Evolutionary conservation across 2,797 vertebrate species (phyloP).

Genomic region (Trematomus bernacchii): DNA sequence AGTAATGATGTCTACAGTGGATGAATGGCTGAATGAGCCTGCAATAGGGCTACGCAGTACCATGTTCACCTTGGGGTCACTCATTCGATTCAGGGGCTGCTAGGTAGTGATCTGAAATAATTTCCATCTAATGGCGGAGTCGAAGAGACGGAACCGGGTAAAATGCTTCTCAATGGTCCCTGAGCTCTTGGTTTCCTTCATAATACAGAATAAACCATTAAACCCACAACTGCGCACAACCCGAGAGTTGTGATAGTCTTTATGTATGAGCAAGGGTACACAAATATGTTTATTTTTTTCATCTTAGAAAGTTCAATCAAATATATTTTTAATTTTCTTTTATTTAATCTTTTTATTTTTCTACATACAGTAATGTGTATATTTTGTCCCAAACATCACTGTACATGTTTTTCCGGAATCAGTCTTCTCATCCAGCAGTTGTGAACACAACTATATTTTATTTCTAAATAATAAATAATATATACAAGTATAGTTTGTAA

Average conservation of each 20-base stretch:
- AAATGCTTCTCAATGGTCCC: conserved; percentile 51
- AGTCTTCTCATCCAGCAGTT: neutral
- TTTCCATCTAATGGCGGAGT: conserved; percentile 70
- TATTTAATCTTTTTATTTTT: too few species aligned
- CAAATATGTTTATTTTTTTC: conserved; percentile 49
- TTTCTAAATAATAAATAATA: too few species aligned
- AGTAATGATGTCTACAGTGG: conserved; percentile 78
- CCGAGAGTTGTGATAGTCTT: conserved; percentile 21
- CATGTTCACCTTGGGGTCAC: conserved; percentile 78
- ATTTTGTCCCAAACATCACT: conserved; percentile 13
- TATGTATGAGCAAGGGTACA: conserved; percentile 37
- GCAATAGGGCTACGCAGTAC: conserved; percentile 60
- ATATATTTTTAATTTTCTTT: conserved; percentile 29
- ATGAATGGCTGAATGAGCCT: conserved; percentile 76
- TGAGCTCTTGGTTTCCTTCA: conserved; percentile 40
- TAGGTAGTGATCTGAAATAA: conserved; percentile 77
- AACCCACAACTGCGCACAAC: conserved; percentile 39
- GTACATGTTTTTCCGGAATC: conserved; percentile 3
- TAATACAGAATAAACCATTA: conserved; percentile 67
- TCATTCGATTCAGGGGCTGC: conserved; percentile 75
- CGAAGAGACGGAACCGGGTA: conserved; percentile 47
- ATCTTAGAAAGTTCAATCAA: conserved; percentile 65
- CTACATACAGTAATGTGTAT: too few species aligned
- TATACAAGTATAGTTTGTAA: neutral
- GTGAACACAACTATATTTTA: too few species aligned